Base-by-base conservation (phyloP, 1,140 invertebrate species). In the Sweltsa coloradensis region DNA sequence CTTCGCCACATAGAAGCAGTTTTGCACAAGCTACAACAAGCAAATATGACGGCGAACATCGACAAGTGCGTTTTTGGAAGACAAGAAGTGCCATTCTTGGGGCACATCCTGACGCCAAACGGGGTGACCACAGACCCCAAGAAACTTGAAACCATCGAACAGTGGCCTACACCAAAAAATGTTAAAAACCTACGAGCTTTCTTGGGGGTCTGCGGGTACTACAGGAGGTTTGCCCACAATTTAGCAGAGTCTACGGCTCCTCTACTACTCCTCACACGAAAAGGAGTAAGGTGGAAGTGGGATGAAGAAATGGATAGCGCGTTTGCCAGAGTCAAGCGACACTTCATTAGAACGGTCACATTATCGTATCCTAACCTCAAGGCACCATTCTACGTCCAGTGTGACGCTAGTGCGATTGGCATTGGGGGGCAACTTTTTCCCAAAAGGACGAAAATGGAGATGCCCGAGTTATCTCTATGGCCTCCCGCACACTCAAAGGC, bases 161-260 rank as follows among this genome's bases (percentile, higher is more conserved):
- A 60, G 1, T 60, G 60, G 39, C 54, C 55, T 6, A 19, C 45
- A 14, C 62, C 63, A 16, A 53, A 54, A 23, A 60, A 53, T 37
- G 37, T 52, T 11, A 53, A 59, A 47, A 53, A 64, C 31, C 42
- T 65, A 5, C 55, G 59, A 46, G 48, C 47, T 11, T 64, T 64
- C 53, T 42, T 66, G 21, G 60, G 64, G 0, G 27, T 65, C 0
- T 57, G 59, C 36, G 58, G 57, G 45, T 65, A 52, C 55, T 67
- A 66, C 47, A 27, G 61, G 14, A 45, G 55, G 39, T 67, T 64
- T 51, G 47, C 50, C 16, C 27, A 49, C 1, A 37, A 53, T 42
- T 55, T 59, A 50, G 52, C 47, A 21, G 16, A 50, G 40, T 22
- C 9, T 14, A 53, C 56, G 5, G 23, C 40, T 16, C 56, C 56